Evolutionary conservation across 2,888 invertebrate genomes (phyloP).

Genomic region (Priocnemis perturbator): DNA sequence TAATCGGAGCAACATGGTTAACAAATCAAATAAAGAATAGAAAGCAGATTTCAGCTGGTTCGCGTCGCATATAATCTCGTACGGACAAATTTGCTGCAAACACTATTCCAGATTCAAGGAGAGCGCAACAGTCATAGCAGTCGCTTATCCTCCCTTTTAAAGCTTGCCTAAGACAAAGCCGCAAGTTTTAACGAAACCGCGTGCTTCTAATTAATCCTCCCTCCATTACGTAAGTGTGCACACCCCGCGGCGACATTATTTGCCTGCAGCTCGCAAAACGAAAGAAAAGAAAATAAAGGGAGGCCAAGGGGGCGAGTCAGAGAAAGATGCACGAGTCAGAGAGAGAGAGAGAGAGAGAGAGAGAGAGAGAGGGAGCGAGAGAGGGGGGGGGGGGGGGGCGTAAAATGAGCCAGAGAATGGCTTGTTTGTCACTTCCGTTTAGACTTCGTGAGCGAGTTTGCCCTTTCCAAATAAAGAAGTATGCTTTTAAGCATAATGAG

Average conservation of each 20-base stretch:
- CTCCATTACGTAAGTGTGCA: no score
- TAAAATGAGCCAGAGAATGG: background rate
- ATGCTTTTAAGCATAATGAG: slow-evolving; percentile 36
- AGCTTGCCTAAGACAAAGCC: no score
- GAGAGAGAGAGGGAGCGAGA: background rate
- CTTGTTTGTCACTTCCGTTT: slow-evolving; percentile 6
- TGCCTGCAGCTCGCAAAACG: background rate
- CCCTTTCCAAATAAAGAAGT: slow-evolving; percentile 18
- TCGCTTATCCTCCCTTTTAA: no score
- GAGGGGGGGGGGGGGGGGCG: background rate
- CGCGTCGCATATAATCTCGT: no score
- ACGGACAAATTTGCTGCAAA: no score
- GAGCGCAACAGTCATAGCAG: no score
- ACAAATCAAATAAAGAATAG: no score
- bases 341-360: background rate
- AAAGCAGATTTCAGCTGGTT: no score
- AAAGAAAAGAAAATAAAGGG: background rate
- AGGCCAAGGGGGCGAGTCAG: background rate
- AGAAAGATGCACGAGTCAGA: background rate
- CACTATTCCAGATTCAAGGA: no score
- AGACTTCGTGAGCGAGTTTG: slow-evolving; percentile 8
- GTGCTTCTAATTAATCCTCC: no score
- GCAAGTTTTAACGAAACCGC: no score
- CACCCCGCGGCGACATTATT: background rate
- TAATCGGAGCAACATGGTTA: no score